Percentiles rank a stretch among this genome's conserved stretches.
These are phyloP conservation scores for Sphaerophoria rueppellii DNA, from an alignment of 2,888 invertebrate species.

Conservation along the genomic window DNA sequence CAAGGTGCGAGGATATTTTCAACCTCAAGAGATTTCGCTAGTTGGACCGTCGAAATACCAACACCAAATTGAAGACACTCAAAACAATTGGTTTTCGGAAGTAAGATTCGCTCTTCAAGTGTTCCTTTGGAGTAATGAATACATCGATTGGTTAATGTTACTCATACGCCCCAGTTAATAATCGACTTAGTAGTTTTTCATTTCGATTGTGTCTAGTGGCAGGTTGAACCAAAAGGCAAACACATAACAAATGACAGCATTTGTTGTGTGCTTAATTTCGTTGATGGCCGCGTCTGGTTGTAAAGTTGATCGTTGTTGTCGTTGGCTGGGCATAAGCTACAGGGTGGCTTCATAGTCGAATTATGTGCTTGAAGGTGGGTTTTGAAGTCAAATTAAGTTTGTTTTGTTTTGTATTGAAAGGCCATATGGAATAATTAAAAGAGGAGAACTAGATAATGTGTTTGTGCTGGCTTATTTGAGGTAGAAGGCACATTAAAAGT, in stretches of 20 bases:
- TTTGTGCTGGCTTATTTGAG: not conserved
- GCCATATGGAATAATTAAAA: not conserved
- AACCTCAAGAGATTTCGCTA: too few relatives aligned
- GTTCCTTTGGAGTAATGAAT: not conserved
- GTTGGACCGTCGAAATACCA: not conserved
- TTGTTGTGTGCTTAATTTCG: too few relatives aligned
- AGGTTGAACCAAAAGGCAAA: too few relatives aligned
- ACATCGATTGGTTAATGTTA: conserved; percentile 38
- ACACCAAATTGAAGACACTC: not conserved
- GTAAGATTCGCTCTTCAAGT: too few relatives aligned
- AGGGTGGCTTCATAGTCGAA: too few relatives aligned
- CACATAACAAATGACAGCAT: too few relatives aligned
- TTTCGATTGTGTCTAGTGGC: too few relatives aligned
- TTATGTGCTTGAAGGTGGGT: not conserved
- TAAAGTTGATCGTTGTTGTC: too few relatives aligned
- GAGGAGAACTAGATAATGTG: not conserved
- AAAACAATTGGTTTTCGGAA: conserved; percentile 23
- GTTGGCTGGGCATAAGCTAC: too few relatives aligned
- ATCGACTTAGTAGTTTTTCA: conserved; percentile 45
- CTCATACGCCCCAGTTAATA: conserved; percentile 62
- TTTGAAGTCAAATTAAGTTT: not conserved
- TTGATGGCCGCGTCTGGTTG: too few relatives aligned
- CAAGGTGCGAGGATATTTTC: too few relatives aligned
- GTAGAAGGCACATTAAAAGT: not conserved
- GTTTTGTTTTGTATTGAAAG: not conserved